These are phyloP conservation scores for Galerucella nymphaeae DNA, from an alignment of 2,888 invertebrate genomes.

Conservation along the genomic window DNA sequence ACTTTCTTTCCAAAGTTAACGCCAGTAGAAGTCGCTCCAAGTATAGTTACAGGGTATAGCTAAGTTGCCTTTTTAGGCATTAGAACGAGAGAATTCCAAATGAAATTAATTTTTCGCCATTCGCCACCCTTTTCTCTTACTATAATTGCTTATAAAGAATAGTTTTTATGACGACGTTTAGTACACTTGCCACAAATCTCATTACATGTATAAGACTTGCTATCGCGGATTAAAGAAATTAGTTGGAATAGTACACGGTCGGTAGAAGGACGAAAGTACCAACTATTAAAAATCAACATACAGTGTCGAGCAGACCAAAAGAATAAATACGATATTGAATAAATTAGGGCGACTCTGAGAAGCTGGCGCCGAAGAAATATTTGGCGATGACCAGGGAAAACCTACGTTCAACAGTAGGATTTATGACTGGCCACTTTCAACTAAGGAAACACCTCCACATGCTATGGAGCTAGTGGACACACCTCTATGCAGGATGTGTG, in stretches of 20 bases:
- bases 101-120: conserved; percentile 52
- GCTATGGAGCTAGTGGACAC: too few relatives aligned
- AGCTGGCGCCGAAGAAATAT: too few relatives aligned
- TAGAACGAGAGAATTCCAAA: conserved; percentile 46
- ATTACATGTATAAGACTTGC: conserved; percentile 31
- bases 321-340: too few relatives aligned
- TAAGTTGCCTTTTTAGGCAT: conserved; percentile 48
- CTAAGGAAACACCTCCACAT: too few relatives aligned
- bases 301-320: too few relatives aligned
- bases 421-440: too few relatives aligned
- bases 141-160: conserved; percentile 38
- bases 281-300: too few relatives aligned
- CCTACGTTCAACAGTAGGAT: too few relatives aligned
- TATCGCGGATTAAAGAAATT: conserved; percentile 22
- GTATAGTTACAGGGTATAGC: conserved; percentile 46
- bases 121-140: conserved; percentile 42
- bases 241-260: not conserved
- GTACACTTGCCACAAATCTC: conserved; percentile 34
- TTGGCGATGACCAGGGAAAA: too few relatives aligned
- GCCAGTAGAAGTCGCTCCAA: conserved; percentile 53
- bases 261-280: too few relatives aligned
- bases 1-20: conserved; percentile 58
- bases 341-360: too few relatives aligned
- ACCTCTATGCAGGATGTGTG: too few relatives aligned
- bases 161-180: conserved; percentile 35